These are phyloP conservation scores for Chironomus tepperi DNA, from an alignment of 1,140 invertebrate genomes.

Conservation along the genomic window DNA sequence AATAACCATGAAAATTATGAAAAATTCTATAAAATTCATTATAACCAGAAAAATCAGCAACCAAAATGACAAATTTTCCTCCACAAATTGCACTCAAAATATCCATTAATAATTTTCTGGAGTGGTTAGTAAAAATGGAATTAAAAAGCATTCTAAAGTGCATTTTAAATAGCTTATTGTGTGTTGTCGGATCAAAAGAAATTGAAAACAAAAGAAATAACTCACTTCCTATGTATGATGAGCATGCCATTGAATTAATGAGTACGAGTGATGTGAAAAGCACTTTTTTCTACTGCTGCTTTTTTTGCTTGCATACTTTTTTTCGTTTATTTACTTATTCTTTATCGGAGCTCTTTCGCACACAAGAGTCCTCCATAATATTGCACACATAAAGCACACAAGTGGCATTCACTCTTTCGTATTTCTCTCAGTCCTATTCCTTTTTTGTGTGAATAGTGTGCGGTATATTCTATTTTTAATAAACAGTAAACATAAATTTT, in stretches of 20 bases:
- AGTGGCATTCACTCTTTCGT: constrained; percentile 1
- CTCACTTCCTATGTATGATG: background rate
- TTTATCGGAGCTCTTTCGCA: background rate
- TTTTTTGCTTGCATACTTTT: no score
- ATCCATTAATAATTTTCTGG: background rate
- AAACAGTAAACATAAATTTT: constrained; percentile 20
- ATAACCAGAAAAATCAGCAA: no score
- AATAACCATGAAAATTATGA: no score
- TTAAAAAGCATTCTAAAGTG: background rate
- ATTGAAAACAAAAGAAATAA: background rate
- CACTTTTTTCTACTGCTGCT: no score
- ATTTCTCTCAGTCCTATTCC: no score
- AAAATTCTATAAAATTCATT: no score
- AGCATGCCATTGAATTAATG: constrained; percentile 21
- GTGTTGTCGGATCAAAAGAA: background rate
- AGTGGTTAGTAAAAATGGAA: background rate
- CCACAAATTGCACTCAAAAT: background rate
- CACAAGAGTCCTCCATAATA: background rate
- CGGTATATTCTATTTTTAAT: constrained; percentile 5
- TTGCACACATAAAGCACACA: background rate
- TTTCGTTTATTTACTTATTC: background rate
- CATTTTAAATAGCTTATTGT: constrained; percentile 2
- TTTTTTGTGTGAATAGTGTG: background rate
- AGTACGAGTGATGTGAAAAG: background rate
- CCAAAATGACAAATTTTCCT: no score